A percentile compares a stretch with the other conserved stretches of the same genome.
These are phyloP conservation scores for Adrianichthys oophorus DNA, from an alignment of 2,797 vertebrate species.

Conservation along the genomic window DNA sequence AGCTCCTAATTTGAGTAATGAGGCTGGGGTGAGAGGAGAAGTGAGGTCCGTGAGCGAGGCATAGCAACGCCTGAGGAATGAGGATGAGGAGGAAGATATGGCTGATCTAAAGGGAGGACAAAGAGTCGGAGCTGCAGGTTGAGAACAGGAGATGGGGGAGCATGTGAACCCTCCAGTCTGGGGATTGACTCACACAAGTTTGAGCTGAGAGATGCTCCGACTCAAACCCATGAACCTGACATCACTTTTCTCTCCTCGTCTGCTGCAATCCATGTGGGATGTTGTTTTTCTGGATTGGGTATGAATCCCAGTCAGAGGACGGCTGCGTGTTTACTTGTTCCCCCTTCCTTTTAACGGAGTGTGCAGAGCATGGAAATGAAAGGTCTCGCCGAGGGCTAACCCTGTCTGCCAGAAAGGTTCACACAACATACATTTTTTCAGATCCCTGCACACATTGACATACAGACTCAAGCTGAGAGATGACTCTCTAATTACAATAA, in stretches of 20 bases:
- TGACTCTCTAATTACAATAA: constrained; percentile 60
- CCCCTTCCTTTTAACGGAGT: constrained; percentile 73
- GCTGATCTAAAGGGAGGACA: constrained; percentile 45
- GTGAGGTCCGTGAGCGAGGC: constrained; percentile 54
- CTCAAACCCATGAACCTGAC: constrained; percentile 36
- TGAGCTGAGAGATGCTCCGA: constrained; percentile 29
- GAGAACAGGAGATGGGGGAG: constrained; percentile 18
- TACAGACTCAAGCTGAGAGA: constrained; percentile 26
- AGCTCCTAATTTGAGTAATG: constrained; percentile 79
- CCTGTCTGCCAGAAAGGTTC: constrained; percentile 53
- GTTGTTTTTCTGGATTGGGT: constrained; percentile 41
- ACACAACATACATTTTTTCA: constrained; percentile 47
- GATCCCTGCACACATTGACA: constrained; percentile 16
- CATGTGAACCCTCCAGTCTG: constrained; percentile 31
- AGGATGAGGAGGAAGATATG: constrained; percentile 41
- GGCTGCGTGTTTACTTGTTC: constrained; percentile 77
- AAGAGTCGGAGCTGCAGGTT: constrained; percentile 41
- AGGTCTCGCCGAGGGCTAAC: constrained; percentile 73
- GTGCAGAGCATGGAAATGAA: constrained; percentile 75
- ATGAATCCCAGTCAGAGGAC: constrained; percentile 66
- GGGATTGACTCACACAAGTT: constrained; percentile 16
- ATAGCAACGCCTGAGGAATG: constrained; percentile 57
- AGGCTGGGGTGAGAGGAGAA: constrained; percentile 66
- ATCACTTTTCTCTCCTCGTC: constrained; percentile 43
- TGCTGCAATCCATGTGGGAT: constrained; percentile 57